Base-by-base conservation (phyloP, 1,140 invertebrate species). In the Plodia interpunctella region DNA sequence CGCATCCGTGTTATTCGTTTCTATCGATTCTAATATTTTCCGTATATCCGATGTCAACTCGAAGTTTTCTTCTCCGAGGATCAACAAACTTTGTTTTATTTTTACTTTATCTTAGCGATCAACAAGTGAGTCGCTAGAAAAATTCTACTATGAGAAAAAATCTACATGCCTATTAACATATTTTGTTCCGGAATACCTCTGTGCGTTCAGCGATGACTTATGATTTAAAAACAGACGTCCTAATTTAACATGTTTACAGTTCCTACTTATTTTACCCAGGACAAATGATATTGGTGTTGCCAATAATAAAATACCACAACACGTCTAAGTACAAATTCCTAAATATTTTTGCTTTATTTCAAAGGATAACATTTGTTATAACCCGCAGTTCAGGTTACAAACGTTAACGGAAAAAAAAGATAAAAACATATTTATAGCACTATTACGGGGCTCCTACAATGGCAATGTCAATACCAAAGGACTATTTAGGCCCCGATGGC, bases 1-100 rank as follows among this genome's bases (percentile, higher is more conserved):
- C 66, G 72, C 64, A 75, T 68, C 65, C 55, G 66, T 66, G 70
- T 75, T 76, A 70, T 74, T 68, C 65, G 73, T 76, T 70, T 66
- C 75, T 76, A 63, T 66, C 63, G 63, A 61, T 70, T 60, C 49
- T 63, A 58, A 63, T 70, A 68, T 72, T 66, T 69, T 35, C 32
- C 13, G 10, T 13, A 11, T 35, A 11, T 44, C 38, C 38, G 38
- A 44, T 44, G 38, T 44, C 38, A 44, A 44, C 38, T 44, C 38
- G 38, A 44, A 44, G 38, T 44, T 44, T 44, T 32, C 30, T 32
- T 32, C 30, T 32, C 30, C n/a, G 5, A n/a, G 15, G 38, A 13
- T 44, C 38, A 15, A 44, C 38, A 44, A 44, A 44, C 38, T 44
- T n/a, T 44, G 13, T 15, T 3, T 44, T 15, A 44, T 44, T 10